phyloP scores from a whole-genome alignment of 1,140 invertebrate genomes.

The Drosophila orena region DNA sequence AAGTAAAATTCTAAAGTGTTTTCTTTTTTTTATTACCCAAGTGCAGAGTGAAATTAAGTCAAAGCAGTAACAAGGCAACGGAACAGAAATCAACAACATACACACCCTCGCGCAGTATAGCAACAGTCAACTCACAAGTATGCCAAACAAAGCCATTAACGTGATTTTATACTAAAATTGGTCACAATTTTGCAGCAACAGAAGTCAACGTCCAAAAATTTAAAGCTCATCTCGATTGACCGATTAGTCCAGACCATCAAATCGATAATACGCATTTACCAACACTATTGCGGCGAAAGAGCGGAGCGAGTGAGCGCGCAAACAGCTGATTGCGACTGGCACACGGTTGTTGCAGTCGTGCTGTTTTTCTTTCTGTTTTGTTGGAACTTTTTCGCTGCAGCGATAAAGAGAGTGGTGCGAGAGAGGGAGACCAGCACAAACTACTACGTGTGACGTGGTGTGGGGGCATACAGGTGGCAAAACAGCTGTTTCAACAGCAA shows the following conservation, averaged over 20 bases:
- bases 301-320: conserved; percentile 21
- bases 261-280: conserved; percentile 48
- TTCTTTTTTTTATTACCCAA: conserved; percentile 25
- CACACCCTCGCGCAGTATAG: conserved; percentile 29
- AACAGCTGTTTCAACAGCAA: conserved; percentile 78
- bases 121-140: conserved; percentile 64
- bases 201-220: conserved; percentile 33
- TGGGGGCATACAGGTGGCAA: conserved; percentile 63
- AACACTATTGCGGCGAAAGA: conserved; percentile 58
- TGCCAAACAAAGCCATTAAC: conserved; percentile 36
- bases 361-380: conserved; percentile 27
- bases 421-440: conserved; percentile 40
- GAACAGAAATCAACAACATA: conserved; percentile 41
- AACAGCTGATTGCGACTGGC: conserved; percentile 67
- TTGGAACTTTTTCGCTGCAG: conserved; percentile 36
- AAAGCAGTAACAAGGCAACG: conserved; percentile 37
- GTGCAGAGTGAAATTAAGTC: conserved; percentile 57
- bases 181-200: conserved; percentile 59
- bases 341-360: conserved; percentile 30
- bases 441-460: conserved; percentile 65
- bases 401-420: conserved; percentile 44
- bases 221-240: conserved; percentile 55
- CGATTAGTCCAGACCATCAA: conserved; percentile 24
- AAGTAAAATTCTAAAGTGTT: conserved; percentile 21
- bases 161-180: conserved; percentile 56